Evolutionary conservation across 1,140 invertebrate genomes (phyloP).

Genomic region (Drosophila obscura): DNA sequence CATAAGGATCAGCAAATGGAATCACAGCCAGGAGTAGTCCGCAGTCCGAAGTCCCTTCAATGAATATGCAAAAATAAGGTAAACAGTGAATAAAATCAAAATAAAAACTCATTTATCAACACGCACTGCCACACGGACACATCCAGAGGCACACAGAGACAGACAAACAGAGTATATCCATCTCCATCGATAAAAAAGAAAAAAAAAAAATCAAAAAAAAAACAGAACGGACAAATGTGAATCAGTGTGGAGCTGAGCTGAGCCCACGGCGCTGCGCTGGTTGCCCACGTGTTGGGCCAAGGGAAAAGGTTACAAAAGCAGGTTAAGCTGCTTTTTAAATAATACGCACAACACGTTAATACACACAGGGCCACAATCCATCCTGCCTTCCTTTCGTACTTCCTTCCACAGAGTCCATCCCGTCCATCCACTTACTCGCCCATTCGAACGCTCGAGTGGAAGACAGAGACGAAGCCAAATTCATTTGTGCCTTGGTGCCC

Average conservation of each 20-base stretch:
- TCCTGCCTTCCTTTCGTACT: too few species aligned
- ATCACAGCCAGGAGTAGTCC: neutral
- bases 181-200: conserved; percentile 12
- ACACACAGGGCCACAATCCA: conserved; percentile 14
- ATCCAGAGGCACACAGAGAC: conserved; percentile 1
- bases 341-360: conserved; percentile 73
- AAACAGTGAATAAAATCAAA: conserved; percentile 78
- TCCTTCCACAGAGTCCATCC: neutral
- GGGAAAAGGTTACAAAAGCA: conserved; percentile 80
- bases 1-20: conserved; percentile 8
- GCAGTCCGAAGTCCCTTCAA: conserved; percentile 5
- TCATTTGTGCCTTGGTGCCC: too few species aligned
- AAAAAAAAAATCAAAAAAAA: too few species aligned
- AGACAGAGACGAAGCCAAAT: too few species aligned
- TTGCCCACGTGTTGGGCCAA: conserved; percentile 55
- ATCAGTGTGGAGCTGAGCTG: conserved; percentile 34
- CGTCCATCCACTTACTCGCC: neutral
- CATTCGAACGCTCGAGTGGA: too few species aligned
- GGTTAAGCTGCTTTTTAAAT: conserved; percentile 81
- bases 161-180: conserved; percentile 21
- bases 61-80: conserved; percentile 65
- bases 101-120: conserved; percentile 80
- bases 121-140: conserved; percentile 27
- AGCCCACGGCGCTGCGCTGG: conserved; percentile 20
- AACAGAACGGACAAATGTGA: conserved; percentile 30